Base-by-base conservation (phyloP, 2,797 vertebrate genomes). In the Sebastes aleutianus region DNA sequence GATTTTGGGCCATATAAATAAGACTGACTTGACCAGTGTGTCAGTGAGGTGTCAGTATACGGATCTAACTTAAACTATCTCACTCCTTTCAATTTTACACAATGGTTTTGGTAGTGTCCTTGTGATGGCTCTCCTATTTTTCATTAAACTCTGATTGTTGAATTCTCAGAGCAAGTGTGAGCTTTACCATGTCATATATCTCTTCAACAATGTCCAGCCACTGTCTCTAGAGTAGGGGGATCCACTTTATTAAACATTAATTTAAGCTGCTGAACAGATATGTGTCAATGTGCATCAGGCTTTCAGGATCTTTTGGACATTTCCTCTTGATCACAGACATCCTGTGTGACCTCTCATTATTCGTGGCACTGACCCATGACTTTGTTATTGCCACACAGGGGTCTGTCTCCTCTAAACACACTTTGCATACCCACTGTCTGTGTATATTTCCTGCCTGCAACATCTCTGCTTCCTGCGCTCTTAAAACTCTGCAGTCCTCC, bases 311-410 rank as follows among this genome's bases (percentile, higher is more conserved):
- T 62, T 70, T 75, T 69, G 32, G 63, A 63, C 67, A 32, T 64
- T 71, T 32, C 9, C 24, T 36, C 58, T 9, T 71, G 13, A 81
- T 78, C 73, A 29, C 75, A 88, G 81, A 84, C 86, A 58, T 82
- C 79, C 67, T 79, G 61, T 70, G 69, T 91, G 88, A 90, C 90
- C 91, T 74, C 79, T 84, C 80, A 79, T 92, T 85, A 89, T 83
- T 59, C 16, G 82, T 89, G 85, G 36, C 89, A 64, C 90, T 93
- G 91, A 94, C 92, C 91, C 88, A 27, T 92, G 90, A 92, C 89
- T 88, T 86, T 92, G 83, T 89, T 94, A 86, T 93, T 93, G 90
- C 90, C 89, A 91, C 92, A 93, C 77, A 87, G 88, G 79, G 91
- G 85, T 85, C 84, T 79, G 90, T 93, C 92, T 93, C 85, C 88